Evolutionary conservation across 2,113 vertebrate species (phyloP).

Genomic region (Protomyctophum bolini): DNA sequence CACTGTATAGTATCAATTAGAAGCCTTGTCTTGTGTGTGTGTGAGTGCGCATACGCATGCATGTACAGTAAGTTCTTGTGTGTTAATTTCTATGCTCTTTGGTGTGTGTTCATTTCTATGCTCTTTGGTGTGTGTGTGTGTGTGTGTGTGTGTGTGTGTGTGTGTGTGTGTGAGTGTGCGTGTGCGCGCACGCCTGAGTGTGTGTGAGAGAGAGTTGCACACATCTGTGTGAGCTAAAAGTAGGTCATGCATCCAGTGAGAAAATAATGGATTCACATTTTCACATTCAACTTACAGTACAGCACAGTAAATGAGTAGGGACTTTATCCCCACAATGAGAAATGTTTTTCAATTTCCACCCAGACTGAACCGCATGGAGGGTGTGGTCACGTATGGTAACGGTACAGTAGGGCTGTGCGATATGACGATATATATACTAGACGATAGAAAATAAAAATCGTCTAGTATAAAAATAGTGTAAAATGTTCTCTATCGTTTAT

Average conservation of each 20-base stretch:
- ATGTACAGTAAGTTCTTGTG: neutral
- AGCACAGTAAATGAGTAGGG: conserved; percentile 51
- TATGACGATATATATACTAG: too few relatives aligned
- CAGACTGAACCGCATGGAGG: neutral
- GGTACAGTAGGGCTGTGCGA: neutral
- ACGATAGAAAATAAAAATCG: too few relatives aligned
- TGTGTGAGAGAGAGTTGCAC: neutral
- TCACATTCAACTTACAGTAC: conserved; percentile 65
- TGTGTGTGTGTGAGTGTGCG: neutral
- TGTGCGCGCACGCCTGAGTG: neutral
- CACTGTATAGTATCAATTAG: conserved; percentile 37
- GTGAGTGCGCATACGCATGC: too few relatives aligned
- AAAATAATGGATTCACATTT: conserved; percentile 65
- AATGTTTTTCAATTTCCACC: conserved; percentile 49
- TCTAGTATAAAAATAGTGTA: too few relatives aligned
- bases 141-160: neutral
- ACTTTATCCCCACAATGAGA: conserved; percentile 34
- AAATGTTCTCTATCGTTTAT: too few relatives aligned
- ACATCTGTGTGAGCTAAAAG: conserved; percentile 33
- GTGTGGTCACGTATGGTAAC: neutral
- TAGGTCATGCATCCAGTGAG: conserved; percentile 71
- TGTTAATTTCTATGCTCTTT: too few relatives aligned
- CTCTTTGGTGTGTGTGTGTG: too few relatives aligned
- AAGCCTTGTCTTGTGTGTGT: neutral
- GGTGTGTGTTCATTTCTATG: too few relatives aligned